Conservation (phyloP, 2,113 vertebrate species). For the Otus sunia region DNA sequence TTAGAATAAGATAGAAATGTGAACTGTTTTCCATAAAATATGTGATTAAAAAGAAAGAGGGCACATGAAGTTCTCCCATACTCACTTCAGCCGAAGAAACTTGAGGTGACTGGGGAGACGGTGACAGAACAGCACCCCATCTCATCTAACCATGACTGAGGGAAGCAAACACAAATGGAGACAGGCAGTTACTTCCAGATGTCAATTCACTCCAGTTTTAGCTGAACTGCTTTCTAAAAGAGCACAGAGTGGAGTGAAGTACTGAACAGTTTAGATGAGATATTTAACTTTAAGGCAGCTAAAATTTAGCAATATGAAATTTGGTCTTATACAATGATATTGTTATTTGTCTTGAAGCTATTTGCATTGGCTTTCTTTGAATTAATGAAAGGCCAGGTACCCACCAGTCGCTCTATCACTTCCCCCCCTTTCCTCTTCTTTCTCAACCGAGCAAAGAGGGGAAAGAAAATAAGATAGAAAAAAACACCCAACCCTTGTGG, state of each 20-base stretch:
- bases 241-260: not conserved
- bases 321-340: not conserved
- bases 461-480: too few species aligned
- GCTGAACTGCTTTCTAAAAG: not conserved
- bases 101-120: not conserved
- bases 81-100: not conserved
- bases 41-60: not conserved
- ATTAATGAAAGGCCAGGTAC: too few species aligned
- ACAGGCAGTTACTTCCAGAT: not conserved
- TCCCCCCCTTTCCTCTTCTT: too few species aligned
- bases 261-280: not conserved
- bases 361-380: not conserved
- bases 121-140: not conserved
- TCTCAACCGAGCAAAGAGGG: too few species aligned
- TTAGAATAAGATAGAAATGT: not conserved
- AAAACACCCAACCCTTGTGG: too few species aligned
- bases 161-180: not conserved
- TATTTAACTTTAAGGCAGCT: not conserved
- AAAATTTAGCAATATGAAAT: not conserved
- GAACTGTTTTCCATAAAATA: not conserved
- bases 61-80: not conserved
- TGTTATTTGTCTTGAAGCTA: not conserved
- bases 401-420: too few species aligned
- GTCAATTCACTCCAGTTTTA: not conserved
- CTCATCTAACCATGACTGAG: not conserved